phyloP scores from a whole-genome alignment of 2,113 vertebrate species.

The Haemorhous mexicanus region DNA sequence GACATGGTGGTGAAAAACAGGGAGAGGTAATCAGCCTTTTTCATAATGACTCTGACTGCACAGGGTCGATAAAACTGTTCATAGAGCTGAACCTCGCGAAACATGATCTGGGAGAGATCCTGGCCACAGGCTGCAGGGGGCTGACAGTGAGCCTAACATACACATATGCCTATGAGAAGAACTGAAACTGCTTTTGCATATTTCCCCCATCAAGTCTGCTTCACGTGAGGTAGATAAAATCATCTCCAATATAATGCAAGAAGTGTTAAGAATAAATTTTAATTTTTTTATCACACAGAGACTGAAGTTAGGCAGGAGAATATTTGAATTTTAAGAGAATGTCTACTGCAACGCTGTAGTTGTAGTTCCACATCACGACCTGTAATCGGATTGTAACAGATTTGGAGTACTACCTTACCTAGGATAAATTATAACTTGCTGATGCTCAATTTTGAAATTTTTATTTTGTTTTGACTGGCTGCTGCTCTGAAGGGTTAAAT shows the following conservation, averaged over 20 bases:
- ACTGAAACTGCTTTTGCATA: background rate
- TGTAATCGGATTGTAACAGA: background rate
- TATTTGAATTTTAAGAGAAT: background rate
- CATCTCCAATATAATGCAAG: background rate
- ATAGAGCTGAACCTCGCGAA: background rate
- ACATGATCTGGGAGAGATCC: background rate
- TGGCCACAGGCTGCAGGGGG: background rate
- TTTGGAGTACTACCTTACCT: background rate
- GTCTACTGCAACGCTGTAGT: background rate
- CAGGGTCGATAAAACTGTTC: background rate
- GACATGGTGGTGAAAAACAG: background rate
- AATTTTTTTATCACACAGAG: background rate
- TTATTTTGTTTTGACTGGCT: background rate
- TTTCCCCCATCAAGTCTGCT: background rate
- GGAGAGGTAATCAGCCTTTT: background rate
- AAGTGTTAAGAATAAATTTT: background rate
- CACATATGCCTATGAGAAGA: background rate
- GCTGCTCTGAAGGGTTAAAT: background rate
- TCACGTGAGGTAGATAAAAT: background rate
- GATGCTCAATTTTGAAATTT: background rate
- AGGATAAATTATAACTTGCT: background rate
- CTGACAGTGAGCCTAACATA: background rate
- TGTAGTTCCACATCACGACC: background rate
- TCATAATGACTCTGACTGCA: background rate
- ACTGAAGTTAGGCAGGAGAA: background rate